These are phyloP conservation scores for Aelia acuminata DNA, from an alignment of 2,888 invertebrate genomes.

Conservation along the genomic window DNA sequence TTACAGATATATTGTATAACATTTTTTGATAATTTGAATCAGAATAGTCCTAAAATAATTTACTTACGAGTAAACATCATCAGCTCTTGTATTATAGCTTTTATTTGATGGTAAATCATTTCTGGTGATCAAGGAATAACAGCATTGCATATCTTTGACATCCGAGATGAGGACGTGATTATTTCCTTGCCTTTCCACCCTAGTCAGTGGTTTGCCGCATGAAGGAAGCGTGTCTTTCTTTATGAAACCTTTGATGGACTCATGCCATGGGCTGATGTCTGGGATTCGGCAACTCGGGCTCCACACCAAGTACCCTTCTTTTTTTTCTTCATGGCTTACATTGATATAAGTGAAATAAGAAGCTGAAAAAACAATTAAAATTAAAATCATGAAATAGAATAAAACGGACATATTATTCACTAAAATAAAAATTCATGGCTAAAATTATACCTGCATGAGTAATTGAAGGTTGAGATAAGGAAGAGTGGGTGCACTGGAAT, in stretches of 20 bases:
- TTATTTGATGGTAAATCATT: conserved; percentile 56
- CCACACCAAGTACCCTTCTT: conserved; percentile 72
- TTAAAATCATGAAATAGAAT: background rate
- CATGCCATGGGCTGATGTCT: conserved; percentile 72
- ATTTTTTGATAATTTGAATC: no score
- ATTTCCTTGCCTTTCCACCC: conserved; percentile 56
- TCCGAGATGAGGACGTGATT: conserved; percentile 58
- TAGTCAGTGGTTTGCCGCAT: conserved; percentile 64
- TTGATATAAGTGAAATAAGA: conserved; percentile 62
- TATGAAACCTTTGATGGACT: conserved; percentile 73
- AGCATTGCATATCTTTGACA: conserved; percentile 67
- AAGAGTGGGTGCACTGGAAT: no score
- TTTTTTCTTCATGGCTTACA: conserved; percentile 53
- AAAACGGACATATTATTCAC: background rate
- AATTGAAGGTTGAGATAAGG: no score
- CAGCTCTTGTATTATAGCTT: conserved; percentile 61
- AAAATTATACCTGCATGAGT: background rate
- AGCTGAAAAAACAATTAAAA: conserved; percentile 60
- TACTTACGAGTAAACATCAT: conserved; percentile 66
- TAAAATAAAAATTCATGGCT: background rate
- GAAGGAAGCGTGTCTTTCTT: conserved; percentile 71
- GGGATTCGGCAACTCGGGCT: conserved; percentile 77
- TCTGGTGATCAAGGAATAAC: conserved; percentile 68
- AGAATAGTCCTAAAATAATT: background rate
- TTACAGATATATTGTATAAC: no score